Base-by-base conservation (phyloP, 2,113 vertebrate species). In the Poeciliopsis prolifica region DNA sequence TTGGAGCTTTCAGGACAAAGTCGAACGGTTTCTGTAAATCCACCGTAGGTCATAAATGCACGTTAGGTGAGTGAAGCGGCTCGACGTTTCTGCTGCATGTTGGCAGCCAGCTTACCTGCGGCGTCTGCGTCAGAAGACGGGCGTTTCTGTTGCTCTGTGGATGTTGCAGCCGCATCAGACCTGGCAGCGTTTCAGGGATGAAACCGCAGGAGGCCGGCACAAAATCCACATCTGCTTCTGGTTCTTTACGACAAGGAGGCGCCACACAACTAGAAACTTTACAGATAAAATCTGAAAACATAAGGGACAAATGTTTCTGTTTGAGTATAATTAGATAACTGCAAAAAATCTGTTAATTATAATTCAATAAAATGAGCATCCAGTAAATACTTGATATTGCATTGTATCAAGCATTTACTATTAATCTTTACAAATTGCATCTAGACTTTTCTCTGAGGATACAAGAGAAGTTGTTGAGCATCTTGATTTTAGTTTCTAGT, bases 41-140 rank as follows among this genome's bases (percentile, higher is more conserved):
- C 31, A 35, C 5, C 1, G 17, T 19, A 19, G 44, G 44, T 48
- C 5, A 48, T 48, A 48, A 48, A 19, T 48, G 44, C 44, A 48
- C 14, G 15, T 1, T 5, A 5, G 14, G 19, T 48, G 14, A 5
- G 17, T 48, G 15, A 48, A 48, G 17, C 14, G 5, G 44, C 65
- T 48, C 26, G 9, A 28, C 0, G 29, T 48, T 42, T 64, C 54
- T 74, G 70, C 26, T 54, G 31, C n/a, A 19, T 74, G 30, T 76
- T 0, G 61, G 65, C 40, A 70, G 70, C 44, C 42, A 65, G 78
- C 62, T 48, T 2, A 70, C 67, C 72, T 37, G 78, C 54, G 10
- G 51, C 13, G 62, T 61, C 64, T 7, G 0, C 33, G 61, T 80
- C n/a, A 75, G 70, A 70, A 42, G 51, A 5, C 30, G 4, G 26